phyloP scores from a whole-genome alignment of 2,888 invertebrate genomes.

The Cistogaster globosa region DNA sequence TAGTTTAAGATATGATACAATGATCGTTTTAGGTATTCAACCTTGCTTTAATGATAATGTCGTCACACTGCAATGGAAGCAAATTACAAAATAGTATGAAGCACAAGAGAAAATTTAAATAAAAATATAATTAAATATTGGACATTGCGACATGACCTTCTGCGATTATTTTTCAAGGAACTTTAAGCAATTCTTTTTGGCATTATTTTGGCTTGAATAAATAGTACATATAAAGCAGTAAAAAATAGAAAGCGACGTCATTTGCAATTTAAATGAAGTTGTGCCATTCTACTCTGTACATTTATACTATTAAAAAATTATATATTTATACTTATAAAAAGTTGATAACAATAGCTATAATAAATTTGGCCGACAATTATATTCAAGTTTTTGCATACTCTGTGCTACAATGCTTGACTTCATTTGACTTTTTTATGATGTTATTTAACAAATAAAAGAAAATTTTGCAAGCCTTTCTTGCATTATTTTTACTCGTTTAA shows the following conservation, averaged over 20 bases:
- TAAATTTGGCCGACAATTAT: neutral
- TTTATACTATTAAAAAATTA: neutral
- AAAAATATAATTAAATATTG: neutral
- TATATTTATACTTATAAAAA: neutral
- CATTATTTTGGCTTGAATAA: neutral
- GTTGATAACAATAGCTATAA: neutral
- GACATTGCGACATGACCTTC: slow-evolving; percentile 31
- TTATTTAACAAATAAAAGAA: neutral
- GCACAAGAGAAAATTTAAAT: neutral
- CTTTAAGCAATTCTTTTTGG: neutral
- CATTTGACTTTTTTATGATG: neutral
- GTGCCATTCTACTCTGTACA: slow-evolving; percentile 2
- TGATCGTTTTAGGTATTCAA: neutral
- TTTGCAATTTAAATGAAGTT: slow-evolving; percentile 12
- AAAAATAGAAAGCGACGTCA: neutral
- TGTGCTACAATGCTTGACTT: neutral
- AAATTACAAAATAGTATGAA: neutral
- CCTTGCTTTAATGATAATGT: slow-evolving; percentile 4
- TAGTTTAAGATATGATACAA: slow-evolving; percentile 5
- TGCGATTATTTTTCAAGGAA: slow-evolving; percentile 1
- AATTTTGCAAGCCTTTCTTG: neutral
- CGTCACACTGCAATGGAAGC: neutral
- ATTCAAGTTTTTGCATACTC: neutral
- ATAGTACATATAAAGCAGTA: neutral
- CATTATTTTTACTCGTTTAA: neutral